Percentiles rank a stretch among this genome's conserved stretches.
These are phyloP conservation scores for Piezodorus guildinii DNA, from an alignment of 1,140 invertebrate genomes.

Conservation along the genomic window DNA sequence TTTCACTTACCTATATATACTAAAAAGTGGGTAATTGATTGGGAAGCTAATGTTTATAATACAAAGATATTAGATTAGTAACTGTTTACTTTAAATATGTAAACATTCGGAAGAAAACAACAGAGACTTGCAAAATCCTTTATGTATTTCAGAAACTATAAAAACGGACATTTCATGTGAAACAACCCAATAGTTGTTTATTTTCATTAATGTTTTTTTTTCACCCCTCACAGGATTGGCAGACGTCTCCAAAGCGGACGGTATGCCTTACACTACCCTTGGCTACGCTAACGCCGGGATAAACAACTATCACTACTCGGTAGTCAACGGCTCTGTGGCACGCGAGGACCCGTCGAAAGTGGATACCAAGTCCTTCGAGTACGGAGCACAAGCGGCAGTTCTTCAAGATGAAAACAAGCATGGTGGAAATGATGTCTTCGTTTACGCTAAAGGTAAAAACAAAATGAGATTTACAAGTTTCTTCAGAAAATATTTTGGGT, in stretches of 20 bases:
- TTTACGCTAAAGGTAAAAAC: slow-evolving; percentile 62
- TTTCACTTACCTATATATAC: too few relatives aligned
- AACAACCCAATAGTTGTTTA: too few relatives aligned
- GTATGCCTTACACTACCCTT: slow-evolving; percentile 64
- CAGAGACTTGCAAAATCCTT: too few relatives aligned
- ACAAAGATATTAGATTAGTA: too few relatives aligned
- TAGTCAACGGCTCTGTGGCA: slow-evolving; percentile 33
- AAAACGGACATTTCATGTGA: too few relatives aligned
- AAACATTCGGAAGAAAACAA: too few relatives aligned
- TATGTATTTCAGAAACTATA: too few relatives aligned
- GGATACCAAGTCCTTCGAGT: slow-evolving; percentile 52
- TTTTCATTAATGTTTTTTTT: background rate
- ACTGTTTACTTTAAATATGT: too few relatives aligned
- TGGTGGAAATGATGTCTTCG: slow-evolving; percentile 70
- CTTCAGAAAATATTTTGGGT: too few relatives aligned
- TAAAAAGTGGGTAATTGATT: too few relatives aligned
- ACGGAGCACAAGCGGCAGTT: slow-evolving; percentile 62
- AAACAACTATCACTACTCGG: slow-evolving; percentile 48
- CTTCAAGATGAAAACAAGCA: slow-evolving; percentile 61
- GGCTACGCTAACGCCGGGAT: slow-evolving; percentile 67
- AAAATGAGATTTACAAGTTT: too few relatives aligned
- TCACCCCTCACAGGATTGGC: slow-evolving; percentile 38
- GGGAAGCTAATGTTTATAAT: too few relatives aligned
- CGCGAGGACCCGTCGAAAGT: slow-evolving; percentile 46
- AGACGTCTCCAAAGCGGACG: slow-evolving; percentile 47